phyloP scores from a whole-genome alignment of 2,113 vertebrate species.

The Triplophysa dalaica region DNA sequence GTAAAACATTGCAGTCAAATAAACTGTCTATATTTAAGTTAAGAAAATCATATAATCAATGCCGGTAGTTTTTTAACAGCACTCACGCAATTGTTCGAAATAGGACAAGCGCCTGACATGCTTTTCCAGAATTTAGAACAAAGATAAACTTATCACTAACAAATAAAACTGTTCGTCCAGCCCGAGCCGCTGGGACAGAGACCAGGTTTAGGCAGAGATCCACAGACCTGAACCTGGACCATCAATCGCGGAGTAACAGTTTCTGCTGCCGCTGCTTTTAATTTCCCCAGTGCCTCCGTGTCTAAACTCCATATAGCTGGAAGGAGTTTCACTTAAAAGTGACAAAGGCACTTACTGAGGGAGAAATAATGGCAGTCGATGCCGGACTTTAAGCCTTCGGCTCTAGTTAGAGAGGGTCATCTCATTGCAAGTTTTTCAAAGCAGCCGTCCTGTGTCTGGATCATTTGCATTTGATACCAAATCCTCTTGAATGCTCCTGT shows the following conservation, averaged over 20 bases:
- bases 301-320: constrained; percentile 30
- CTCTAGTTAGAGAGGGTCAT: constrained; percentile 8
- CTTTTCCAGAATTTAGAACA: constrained; percentile 41
- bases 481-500: constrained; percentile 37
- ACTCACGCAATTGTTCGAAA: constrained; percentile 30
- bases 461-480: constrained; percentile 61
- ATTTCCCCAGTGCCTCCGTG: constrained; percentile 54
- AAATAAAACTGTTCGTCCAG: constrained; percentile 13
- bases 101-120: constrained; percentile 27
- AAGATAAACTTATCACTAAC: constrained; percentile 53
- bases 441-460: background rate
- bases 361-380: constrained; percentile 32
- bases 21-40: background rate
- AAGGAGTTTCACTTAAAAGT: constrained; percentile 50
- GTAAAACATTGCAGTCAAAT: background rate
- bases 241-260: constrained; percentile 46
- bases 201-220: constrained; percentile 49
- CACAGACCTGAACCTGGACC: constrained; percentile 42
- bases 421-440: constrained; percentile 24
- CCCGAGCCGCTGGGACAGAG: background rate
- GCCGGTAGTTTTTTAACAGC: too few relatives aligned
- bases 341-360: constrained; percentile 48
- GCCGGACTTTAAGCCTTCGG: background rate
- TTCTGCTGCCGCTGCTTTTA: constrained; percentile 54
- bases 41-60: too few relatives aligned